Base-by-base conservation (phyloP, 2,888 invertebrate species). In the Caenorhabditis angaria region DNA sequence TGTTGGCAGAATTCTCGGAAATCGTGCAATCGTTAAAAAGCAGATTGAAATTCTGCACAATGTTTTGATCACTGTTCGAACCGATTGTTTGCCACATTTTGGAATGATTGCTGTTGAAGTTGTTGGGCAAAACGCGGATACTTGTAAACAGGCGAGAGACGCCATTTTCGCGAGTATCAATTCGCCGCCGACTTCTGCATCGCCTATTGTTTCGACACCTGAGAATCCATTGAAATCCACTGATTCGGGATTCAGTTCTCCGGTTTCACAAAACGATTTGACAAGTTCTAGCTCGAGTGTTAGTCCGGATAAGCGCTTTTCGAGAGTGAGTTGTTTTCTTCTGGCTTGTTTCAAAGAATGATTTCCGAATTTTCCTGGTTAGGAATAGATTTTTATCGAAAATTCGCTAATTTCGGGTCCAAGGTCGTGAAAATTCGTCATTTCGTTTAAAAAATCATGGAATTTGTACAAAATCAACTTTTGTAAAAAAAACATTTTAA, bases 101-200 rank as follows among this genome's bases (percentile, higher is more conserved):
- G 68, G 69, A 25, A 65, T 69, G 69, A 69, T 61, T 12, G 24
- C 62, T 5, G 68, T 73, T 0, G 73, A 73, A 25, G 67, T 73
- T 2, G 47, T 69, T 47, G 69, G 65, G 18, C 62, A 69, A 27
- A 69, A 54, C 57, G 53, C 65, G 32, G 65, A 65, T 0, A 55
- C 61, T 22, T 65, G 69, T 24, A 60, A 47, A 22, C 56, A 48
- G 12, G 72, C 68, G 6, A 57, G 62, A 2, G 59, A 61, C 22
- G 64, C 65, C 12, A 55, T 72, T 10, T 25, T 65, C 25, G 18
- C 25, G 1, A 20, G 55, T 2, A 64, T 64, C 35, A 47, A 48
- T 24, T 35, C 65, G 1, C 25, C 50, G 24, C 12, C 58, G 8
- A n/a, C 48, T 2, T 2, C 32, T 1, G 25, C 25, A 1, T 28